These are phyloP conservation scores for Drosophila erecta DNA, from an alignment of 1,140 invertebrate genomes.

Conservation along the genomic window DNA sequence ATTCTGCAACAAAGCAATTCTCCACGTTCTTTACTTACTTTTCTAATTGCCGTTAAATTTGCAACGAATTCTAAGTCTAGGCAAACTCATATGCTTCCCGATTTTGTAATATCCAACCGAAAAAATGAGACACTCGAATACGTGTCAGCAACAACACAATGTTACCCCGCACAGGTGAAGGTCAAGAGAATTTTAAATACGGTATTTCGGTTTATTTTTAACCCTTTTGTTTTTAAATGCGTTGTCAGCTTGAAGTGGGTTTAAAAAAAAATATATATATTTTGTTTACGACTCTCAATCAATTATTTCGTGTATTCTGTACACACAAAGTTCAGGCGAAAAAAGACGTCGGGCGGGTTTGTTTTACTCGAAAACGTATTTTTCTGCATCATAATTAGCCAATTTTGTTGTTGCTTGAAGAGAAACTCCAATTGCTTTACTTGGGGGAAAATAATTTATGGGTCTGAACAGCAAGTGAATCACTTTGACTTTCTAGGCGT, in stretches of 20 bases:
- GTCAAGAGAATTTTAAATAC: constrained; percentile 64
- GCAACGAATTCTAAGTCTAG: constrained; percentile 43
- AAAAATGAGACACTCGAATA: constrained; percentile 32
- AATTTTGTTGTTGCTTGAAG: constrained; percentile 16
- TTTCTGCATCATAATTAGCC: constrained; percentile 9
- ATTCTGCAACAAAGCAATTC: constrained; percentile 18
- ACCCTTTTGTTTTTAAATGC: constrained; percentile 51
- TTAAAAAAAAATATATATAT: constrained; percentile 24
- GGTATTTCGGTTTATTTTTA: constrained; percentile 60
- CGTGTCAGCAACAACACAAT: constrained; percentile 38
- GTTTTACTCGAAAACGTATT: not conserved
- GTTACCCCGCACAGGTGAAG: constrained; percentile 47
- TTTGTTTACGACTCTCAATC: constrained; percentile 29
- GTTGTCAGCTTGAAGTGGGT: constrained; percentile 23
- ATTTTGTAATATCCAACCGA: constrained; percentile 16
- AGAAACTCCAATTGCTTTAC: constrained; percentile 11
- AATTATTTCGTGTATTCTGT: constrained; percentile 32
- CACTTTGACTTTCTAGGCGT: constrained; percentile 16
- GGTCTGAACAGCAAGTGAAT: not conserved
- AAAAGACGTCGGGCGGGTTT: constrained; percentile 28
- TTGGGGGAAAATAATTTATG: constrained; percentile 22
- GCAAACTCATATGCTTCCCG: constrained; percentile 11
- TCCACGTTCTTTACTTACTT: constrained; percentile 52
- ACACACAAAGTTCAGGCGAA: constrained; percentile 31
- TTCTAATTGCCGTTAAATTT: constrained; percentile 73